Conservation (phyloP, 2,797 vertebrate genomes). For the Anguilla anguilla region DNA sequence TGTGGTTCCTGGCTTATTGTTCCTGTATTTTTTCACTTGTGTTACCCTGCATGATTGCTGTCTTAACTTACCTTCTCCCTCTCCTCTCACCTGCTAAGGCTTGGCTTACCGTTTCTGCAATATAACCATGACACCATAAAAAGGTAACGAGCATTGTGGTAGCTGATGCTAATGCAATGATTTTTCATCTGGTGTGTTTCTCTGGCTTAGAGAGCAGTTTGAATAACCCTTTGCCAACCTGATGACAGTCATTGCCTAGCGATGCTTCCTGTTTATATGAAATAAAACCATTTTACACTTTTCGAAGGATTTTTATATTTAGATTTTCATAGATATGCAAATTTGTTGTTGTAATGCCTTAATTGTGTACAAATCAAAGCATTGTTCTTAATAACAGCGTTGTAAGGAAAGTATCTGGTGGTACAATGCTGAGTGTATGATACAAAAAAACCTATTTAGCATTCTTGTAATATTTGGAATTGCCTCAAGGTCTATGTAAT, state of each 20-base stretch:
- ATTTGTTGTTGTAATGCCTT: not conserved
- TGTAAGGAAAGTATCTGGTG: not conserved
- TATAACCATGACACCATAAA: constrained; percentile 62
- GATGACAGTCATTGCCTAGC: not conserved
- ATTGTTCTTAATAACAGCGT: not conserved
- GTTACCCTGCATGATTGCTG: constrained; percentile 12
- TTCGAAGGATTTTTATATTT: too few relatives aligned
- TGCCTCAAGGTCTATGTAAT: not conserved
- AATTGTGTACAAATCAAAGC: not conserved
- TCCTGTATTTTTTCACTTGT: not conserved
- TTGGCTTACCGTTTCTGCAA: constrained; percentile 73
- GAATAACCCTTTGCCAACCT: constrained; percentile 8
- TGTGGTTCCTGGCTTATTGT: not conserved
- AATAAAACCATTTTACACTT: not conserved
- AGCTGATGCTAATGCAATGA: not conserved
- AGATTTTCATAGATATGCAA: not conserved
- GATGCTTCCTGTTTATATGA: not conserved
- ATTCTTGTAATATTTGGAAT: not conserved
- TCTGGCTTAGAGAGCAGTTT: not conserved
- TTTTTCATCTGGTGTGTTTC: not conserved
- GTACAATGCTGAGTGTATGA: not conserved
- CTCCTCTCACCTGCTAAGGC: constrained; percentile 63
- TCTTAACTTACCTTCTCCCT: constrained; percentile 53
- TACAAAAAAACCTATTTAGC: not conserved
- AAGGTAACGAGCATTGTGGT: constrained; percentile 63